Percentiles rank a stretch among this genome's conserved stretches.
These are phyloP conservation scores for Drosophila quadrilineata DNA, from an alignment of 1,140 invertebrate genomes.

Conservation along the genomic window DNA sequence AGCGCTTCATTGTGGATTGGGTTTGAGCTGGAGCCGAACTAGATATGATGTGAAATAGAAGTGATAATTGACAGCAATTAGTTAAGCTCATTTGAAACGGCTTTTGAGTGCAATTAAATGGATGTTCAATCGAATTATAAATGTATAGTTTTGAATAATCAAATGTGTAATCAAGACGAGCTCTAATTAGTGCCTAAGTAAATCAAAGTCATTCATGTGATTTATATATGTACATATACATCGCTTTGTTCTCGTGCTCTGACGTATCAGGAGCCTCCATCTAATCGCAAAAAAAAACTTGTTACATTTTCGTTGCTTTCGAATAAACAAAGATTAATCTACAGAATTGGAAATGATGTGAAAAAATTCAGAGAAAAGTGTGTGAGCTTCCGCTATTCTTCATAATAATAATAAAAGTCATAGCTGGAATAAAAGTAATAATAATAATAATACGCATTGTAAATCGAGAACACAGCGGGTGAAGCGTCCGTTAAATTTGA, in stretches of 20 bases:
- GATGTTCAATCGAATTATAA: no score
- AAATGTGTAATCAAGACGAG: slow-evolving; percentile 8
- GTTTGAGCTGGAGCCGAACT: background rate
- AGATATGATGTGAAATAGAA: background rate
- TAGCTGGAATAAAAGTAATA: background rate
- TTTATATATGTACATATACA: slow-evolving; percentile 1
- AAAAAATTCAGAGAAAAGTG: background rate
- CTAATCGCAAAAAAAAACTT: slow-evolving; percentile 19
- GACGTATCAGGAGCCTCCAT: slow-evolving; percentile 8
- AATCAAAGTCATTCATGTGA: slow-evolving; percentile 12
- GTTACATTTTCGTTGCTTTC: slow-evolving; percentile 13
- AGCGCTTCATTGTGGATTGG: background rate
- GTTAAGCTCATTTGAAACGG: no score
- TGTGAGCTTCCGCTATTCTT: background rate
- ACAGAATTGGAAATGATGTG: no score
- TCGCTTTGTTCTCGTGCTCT: background rate
- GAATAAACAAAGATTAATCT: background rate
- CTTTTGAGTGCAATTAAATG: no score
- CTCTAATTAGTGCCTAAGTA: background rate
- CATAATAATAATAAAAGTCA: no score
- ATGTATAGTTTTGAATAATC: slow-evolving; percentile 1
- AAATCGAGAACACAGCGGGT: no score
- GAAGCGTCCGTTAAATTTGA: no score
- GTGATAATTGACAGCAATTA: no score
- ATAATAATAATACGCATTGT: background rate